A percentile compares a stretch with the other conserved stretches of the same genome.
These are phyloP conservation scores for Sinonovacula constricta DNA, from an alignment of 1,140 invertebrate genomes.

Conservation along the genomic window DNA sequence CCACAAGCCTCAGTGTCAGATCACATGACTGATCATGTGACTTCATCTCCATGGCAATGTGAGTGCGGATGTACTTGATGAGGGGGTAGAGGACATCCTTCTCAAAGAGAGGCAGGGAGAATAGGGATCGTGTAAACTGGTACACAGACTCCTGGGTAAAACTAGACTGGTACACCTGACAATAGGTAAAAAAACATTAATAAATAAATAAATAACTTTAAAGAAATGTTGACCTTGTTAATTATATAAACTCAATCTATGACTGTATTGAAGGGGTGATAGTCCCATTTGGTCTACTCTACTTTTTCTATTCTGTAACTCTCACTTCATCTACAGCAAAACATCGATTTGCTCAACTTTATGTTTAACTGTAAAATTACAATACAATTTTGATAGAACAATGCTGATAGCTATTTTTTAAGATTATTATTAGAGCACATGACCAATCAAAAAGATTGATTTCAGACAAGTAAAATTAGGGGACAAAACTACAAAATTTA, in stretches of 20 bases:
- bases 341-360: not conserved
- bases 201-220: too few species aligned
- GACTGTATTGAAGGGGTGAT: too few species aligned
- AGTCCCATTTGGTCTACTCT: too few species aligned
- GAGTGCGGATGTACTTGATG: constrained; percentile 82
- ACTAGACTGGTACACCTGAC: constrained; percentile 57
- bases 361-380: not conserved
- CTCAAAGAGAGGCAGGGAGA: constrained; percentile 70
- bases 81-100: constrained; percentile 85
- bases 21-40: constrained; percentile 36
- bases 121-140: constrained; percentile 60
- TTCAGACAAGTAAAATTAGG: too few species aligned
- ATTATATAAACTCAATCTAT: too few species aligned
- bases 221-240: too few species aligned
- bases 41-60: constrained; percentile 61
- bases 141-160: constrained; percentile 51
- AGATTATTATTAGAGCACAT: too few species aligned
- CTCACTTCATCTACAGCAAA: not conserved
- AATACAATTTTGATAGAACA: not conserved
- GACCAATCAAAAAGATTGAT: too few species aligned
- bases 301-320: too few species aligned
- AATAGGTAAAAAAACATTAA: too few species aligned
- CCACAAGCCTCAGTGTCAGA: constrained; percentile 81
- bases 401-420: too few species aligned
- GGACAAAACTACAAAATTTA: too few species aligned